A percentile compares a stretch with the other conserved stretches of the same genome.
phyloP scores from a whole-genome alignment of 2,113 vertebrate genomes.

The Vidua chalybeata region DNA sequence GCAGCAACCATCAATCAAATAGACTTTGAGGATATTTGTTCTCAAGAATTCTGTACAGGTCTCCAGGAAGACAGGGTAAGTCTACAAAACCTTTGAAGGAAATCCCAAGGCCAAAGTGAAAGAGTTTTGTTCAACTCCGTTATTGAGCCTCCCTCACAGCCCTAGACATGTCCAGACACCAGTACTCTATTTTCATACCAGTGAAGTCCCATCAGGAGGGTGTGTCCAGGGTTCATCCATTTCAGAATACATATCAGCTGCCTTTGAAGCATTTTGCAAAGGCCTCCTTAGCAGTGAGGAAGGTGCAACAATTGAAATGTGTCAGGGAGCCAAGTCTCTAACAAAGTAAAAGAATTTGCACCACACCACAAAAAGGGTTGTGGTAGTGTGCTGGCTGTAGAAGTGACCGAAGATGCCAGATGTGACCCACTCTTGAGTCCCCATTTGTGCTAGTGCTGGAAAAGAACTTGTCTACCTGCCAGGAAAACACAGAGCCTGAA shows the following conservation, averaged over 20 bases:
- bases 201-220: neutral
- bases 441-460: neutral
- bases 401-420: no score
- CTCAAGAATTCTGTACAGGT: neutral
- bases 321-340: neutral
- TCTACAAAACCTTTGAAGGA: neutral
- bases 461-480: fast-evolving
- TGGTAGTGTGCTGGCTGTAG: neutral
- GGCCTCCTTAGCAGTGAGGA: neutral
- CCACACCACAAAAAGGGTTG: neutral
- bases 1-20: neutral
- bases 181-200: neutral
- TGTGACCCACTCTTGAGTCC: neutral
- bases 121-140: neutral
- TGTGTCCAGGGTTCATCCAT: neutral
- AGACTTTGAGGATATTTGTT: neutral
- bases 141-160: neutral
- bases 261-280: neutral
- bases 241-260: neutral
- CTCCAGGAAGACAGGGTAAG: neutral
- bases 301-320: neutral
- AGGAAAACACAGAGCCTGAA: neutral
- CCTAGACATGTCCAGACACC: neutral
- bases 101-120: neutral
- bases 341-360: neutral